Conservation (phyloP, 1,140 invertebrate genomes). For the Pseudomyrmex concolor region DNA sequence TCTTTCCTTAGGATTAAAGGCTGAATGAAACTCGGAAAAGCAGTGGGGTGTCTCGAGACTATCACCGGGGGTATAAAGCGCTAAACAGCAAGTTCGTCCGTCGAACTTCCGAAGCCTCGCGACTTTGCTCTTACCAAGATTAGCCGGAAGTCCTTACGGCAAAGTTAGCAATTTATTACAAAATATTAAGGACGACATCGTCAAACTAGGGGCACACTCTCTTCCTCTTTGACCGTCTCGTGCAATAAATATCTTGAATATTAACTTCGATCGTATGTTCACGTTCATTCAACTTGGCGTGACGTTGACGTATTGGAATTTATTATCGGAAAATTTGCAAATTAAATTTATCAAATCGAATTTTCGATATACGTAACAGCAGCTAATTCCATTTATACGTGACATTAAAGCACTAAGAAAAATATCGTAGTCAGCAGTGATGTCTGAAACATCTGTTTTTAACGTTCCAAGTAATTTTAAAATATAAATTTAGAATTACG, state of each 20-base stretch:
- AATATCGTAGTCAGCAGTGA: too few relatives aligned
- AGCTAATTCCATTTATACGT: too few relatives aligned
- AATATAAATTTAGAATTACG: neutral
- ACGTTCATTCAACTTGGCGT: conserved; percentile 15
- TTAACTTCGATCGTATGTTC: neutral
- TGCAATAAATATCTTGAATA: conserved; percentile 48
- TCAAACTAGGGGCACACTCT: conserved; percentile 13
- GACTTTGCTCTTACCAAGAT: conserved; percentile 74
- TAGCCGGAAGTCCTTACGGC: conserved; percentile 40
- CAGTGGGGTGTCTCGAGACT: conserved; percentile 40
- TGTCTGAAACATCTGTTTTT: too few relatives aligned
- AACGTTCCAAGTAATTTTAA: neutral
- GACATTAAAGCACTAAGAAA: too few relatives aligned
- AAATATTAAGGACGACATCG: conserved; percentile 69
- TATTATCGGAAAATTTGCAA: neutral
- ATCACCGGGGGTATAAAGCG: conserved; percentile 66
- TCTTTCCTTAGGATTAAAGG: conserved; percentile 61
- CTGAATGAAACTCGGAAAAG: conserved; percentile 35
- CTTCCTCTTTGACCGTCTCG: conserved; percentile 10
- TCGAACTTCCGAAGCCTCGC: conserved; percentile 67
- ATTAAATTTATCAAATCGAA: neutral
- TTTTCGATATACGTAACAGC: neutral
- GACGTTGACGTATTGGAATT: neutral
- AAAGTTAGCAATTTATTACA: conserved; percentile 75
- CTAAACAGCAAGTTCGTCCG: conserved; percentile 71